phyloP scores from a whole-genome alignment of 2,888 invertebrate species.

The Strigamia crassipes region DNA sequence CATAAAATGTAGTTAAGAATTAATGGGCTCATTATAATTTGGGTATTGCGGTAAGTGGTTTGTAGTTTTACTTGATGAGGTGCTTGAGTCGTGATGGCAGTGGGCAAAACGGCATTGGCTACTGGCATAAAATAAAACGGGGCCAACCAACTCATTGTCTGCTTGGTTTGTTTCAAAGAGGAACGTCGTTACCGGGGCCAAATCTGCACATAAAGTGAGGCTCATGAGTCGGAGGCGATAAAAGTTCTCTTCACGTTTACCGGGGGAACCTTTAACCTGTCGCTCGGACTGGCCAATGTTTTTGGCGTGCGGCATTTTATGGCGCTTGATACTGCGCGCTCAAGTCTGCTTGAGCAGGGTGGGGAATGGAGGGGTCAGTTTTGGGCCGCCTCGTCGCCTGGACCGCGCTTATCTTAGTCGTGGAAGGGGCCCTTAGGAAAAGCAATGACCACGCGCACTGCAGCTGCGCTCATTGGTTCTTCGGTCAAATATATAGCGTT shows the following conservation, averaged over 20 bases:
- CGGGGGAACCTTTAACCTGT: slow-evolving; percentile 42
- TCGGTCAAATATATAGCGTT: slow-evolving; percentile 36
- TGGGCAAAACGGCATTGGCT: slow-evolving; percentile 33
- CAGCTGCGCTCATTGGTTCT: slow-evolving; percentile 35
- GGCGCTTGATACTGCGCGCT: slow-evolving; percentile 23
- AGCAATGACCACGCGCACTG: slow-evolving; percentile 37
- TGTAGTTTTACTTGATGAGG: slow-evolving; percentile 31
- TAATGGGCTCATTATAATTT: slow-evolving; percentile 36
- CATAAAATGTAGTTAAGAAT: slow-evolving; percentile 14
- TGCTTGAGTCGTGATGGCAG: slow-evolving; percentile 33
- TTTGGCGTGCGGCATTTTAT: slow-evolving; percentile 37
- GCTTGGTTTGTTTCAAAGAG: slow-evolving; percentile 42
- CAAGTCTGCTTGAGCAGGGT: background rate
- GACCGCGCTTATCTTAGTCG: slow-evolving; percentile 32
- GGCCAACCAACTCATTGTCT: slow-evolving; percentile 42
- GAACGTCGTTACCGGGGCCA: slow-evolving; percentile 35
- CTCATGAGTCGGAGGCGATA: slow-evolving; percentile 38
- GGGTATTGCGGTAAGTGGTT: slow-evolving; percentile 19
- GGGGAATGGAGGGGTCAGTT: slow-evolving; percentile 13
- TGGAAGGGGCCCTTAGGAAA: slow-evolving; percentile 29
- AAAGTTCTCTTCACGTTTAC: slow-evolving; percentile 40
- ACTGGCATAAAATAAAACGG: slow-evolving; percentile 35
- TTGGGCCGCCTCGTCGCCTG: slow-evolving; percentile 32
- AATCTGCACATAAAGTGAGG: slow-evolving; percentile 38
- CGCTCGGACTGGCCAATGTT: slow-evolving; percentile 36